Evolutionary conservation across 2,797 vertebrate genomes (phyloP).

Genomic region (Eospalax fontanierii): DNA sequence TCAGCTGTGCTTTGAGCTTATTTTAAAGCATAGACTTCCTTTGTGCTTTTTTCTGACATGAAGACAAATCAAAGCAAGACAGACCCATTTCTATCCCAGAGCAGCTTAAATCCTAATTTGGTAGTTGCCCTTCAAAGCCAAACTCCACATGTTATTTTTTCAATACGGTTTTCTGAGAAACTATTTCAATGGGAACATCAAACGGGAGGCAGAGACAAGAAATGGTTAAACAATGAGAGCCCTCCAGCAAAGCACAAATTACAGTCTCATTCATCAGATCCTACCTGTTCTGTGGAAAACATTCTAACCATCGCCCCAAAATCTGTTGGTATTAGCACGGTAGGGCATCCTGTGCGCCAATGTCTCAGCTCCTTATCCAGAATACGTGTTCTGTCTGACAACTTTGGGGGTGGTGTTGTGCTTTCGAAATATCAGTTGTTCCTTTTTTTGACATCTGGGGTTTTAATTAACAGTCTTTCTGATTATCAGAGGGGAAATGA

Average conservation of each 20-base stretch:
- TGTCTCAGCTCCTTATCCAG: conserved; percentile 83
- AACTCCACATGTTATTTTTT: background rate
- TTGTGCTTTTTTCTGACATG: conserved; percentile 65
- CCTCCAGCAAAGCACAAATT: conserved; percentile 71
- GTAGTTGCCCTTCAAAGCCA: conserved; percentile 35
- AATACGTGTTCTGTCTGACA: conserved; percentile 87
- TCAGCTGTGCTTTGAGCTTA: background rate
- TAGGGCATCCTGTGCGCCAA: conserved; percentile 80
- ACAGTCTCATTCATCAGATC: conserved; percentile 62
- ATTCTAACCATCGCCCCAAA: conserved; percentile 77
- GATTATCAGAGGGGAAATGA: conserved; percentile 84
- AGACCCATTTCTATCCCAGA: conserved; percentile 56
- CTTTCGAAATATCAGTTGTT: conserved; percentile 85
- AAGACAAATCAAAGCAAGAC: conserved; percentile 70
- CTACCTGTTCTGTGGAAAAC: conserved; percentile 77
- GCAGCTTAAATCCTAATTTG: conserved; percentile 46
- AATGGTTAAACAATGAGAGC: conserved; percentile 56
- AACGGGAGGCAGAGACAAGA: background rate
- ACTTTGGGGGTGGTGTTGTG: conserved; percentile 86
- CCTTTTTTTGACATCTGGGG: conserved; percentile 81
- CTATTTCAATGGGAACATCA: background rate
- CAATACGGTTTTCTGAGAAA: conserved; percentile 57
- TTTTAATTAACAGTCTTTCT: conserved; percentile 84
- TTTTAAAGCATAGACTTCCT: conserved; percentile 65
- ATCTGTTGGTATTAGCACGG: conserved; percentile 86